Base-by-base conservation (phyloP, 2,888 invertebrate genomes). In the Acholoe squamosa region DNA sequence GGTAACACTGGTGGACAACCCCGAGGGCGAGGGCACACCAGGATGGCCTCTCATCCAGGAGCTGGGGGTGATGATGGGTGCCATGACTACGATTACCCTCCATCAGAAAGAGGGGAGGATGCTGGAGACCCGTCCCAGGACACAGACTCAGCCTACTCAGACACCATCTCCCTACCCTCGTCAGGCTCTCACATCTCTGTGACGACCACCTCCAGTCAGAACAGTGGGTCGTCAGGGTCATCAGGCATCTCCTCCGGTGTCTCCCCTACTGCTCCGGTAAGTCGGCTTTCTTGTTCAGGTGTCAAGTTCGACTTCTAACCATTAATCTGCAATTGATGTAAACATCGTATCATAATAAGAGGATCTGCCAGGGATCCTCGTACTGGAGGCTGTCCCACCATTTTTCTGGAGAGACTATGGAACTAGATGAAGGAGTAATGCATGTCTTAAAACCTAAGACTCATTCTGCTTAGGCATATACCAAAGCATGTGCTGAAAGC, bases 101-200 rank as follows among this genome's bases (percentile, higher is more conserved):
- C 86, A 7, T 89, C 89, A 0, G 89, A 89, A 25, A 1, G 71
- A 34, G 56, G 86, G 1, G 71, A 71, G 34, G 67, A 67, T 14
- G 89, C 22, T 0, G 33, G 28, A 0, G 71, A 89, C 34, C 61
- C 89, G 22, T 61, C 89, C 22, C 84, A 56, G 71, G 86, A 90
- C 71, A 90, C 99, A 96, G 99, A 99, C 96, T 99, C 99, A 19
- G 99, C 99, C 25, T 99, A 99, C 96, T 99, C 99, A 94, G 99
- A 99, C 96, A 99, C 98, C 92, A 98, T 99, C 91, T 98, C 98
- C 43, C 97, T 98, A 97, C 96, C 98, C 92, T 98, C 98, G 43
- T 98, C 98, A 93, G 99, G 99, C 96, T 99, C 98, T 71, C 98
- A 98, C 84, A 98, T 98, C 34, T 98, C 98, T 89, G 95, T 95